Base-by-base conservation (phyloP, 2,888 invertebrate genomes). In the Caenorhabditis afra region DNA sequence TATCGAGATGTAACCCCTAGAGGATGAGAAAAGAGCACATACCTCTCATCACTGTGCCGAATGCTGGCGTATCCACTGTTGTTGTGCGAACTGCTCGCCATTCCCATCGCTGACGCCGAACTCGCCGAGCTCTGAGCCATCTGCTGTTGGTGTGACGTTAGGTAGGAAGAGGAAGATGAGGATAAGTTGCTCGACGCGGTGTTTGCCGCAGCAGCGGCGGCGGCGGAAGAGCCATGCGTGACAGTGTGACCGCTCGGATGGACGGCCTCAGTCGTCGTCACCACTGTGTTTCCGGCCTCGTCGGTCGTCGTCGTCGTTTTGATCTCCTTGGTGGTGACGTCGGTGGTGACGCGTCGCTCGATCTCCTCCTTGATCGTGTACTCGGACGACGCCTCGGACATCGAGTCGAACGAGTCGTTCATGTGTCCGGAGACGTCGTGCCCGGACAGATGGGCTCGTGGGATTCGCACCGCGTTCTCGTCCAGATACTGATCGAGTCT, bases 301-400 rank as follows among this genome's bases (percentile, higher is more conserved):
- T 90, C 89, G 10, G 88, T 88, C 10, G 88, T 87, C 8, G 85
- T 85, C 4, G 89, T 90, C 35, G 84, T 85, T 66, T 80, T 86
- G 57, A 86, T 85, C 58, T 90, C 88, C 45, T 87, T 89, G 16
- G 76, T 86, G 3, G 86, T 90, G 29, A 90, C 87, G 68, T 90
- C 90, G 8, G 90, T 90, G 47, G 84, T 87, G 35, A 90, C 88
- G 37, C 79, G 81, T 61, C 86, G 58, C 58, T 89, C 89, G 57
- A 90, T 83, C 61, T 89, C 89, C 55, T 89, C 89, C 12, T 81
- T 83, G 50, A 89, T 88, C 10, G 90, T 90, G 83, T 89, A 90
- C 62, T 89, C 90, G 47, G 86, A 86, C 20, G 86, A 85, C 7
- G 87, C 81, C 10, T 83, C 86, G 7, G 87, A 87, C 52, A 82